A percentile compares a stretch with the other conserved stretches of the same genome.
phyloP scores from a whole-genome alignment of 2,797 vertebrate genomes.

The Lophura swinhoii region DNA sequence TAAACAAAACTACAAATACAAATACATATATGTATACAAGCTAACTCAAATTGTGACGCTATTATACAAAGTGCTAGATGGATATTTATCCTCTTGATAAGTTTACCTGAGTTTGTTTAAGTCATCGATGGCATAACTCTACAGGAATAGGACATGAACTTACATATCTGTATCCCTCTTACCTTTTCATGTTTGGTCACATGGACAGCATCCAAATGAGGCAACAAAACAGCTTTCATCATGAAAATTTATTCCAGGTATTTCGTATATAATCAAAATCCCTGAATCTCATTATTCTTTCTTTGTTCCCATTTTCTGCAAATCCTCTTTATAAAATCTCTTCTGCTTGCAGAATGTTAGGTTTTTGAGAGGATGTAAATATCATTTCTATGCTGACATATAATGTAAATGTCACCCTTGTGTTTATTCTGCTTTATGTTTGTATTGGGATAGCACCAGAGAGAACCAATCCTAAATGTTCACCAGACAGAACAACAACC shows the following conservation, averaged over 20 bases:
- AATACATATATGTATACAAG: background rate
- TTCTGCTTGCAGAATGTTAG: background rate
- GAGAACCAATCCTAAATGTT: background rate
- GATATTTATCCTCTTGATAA: background rate
- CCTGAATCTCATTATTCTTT: background rate
- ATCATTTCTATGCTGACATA: background rate
- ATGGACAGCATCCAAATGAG: background rate
- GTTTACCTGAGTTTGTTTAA: background rate
- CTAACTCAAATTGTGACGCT: background rate
- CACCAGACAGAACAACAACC: rapidly evolving
- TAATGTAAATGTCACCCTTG: background rate
- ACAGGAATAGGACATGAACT: background rate
- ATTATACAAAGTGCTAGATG: background rate
- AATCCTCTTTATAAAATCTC: background rate
- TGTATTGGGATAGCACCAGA: background rate
- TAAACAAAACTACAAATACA: background rate
- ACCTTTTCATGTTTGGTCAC: background rate
- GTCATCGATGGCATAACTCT: background rate
- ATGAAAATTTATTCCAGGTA: background rate
- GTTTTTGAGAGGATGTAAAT: background rate
- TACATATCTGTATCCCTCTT: background rate
- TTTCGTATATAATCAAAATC: background rate
- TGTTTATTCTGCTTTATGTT: background rate
- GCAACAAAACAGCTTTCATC: background rate
- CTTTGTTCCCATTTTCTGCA: background rate